Evolutionary conservation across 2,888 invertebrate genomes (phyloP).

Genomic region (Drosophila limbata): DNA sequence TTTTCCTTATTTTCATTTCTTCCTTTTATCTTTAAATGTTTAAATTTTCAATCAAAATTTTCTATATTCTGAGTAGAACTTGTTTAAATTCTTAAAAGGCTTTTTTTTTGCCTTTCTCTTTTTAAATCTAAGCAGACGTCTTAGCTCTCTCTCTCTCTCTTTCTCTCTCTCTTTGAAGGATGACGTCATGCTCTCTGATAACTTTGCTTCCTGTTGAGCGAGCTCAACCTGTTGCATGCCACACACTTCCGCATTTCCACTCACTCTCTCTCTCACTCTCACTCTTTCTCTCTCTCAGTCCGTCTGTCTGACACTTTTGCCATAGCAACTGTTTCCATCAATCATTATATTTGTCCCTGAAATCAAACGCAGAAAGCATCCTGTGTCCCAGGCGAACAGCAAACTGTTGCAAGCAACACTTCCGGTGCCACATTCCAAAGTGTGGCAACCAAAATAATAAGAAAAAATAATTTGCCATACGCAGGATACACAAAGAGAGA

Average conservation of each 20-base stretch:
- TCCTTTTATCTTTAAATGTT: too few relatives aligned
- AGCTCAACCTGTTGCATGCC: neutral
- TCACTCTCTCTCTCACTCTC: neutral
- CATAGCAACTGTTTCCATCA: constrained; percentile 76
- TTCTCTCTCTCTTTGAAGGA: neutral
- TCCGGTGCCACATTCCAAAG: constrained; percentile 65
- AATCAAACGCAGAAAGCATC: constrained; percentile 85
- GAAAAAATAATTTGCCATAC: constrained; percentile 31
- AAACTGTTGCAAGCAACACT: constrained; percentile 44
- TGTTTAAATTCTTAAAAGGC: too few relatives aligned
- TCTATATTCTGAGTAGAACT: too few relatives aligned
- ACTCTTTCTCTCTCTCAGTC: neutral
- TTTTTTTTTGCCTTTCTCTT: too few relatives aligned
- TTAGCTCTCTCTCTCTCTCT: too few relatives aligned
- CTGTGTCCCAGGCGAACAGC: constrained; percentile 74
- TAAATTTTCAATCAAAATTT: too few relatives aligned
- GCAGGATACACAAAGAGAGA: constrained; percentile 24
- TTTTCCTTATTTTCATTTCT: too few relatives aligned
- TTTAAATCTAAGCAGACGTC: too few relatives aligned
- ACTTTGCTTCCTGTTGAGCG: neutral
- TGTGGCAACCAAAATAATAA: constrained; percentile 25
- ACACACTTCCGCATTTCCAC: neutral
- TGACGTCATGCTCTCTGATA: neutral
- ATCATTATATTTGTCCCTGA: constrained; percentile 83
- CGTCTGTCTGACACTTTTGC: constrained; percentile 48